Evolutionary conservation across 30 jellyfish, hydroid and myxozoan genomes (phyloP).

Genomic region (Rhopilema esculentum): DNA sequence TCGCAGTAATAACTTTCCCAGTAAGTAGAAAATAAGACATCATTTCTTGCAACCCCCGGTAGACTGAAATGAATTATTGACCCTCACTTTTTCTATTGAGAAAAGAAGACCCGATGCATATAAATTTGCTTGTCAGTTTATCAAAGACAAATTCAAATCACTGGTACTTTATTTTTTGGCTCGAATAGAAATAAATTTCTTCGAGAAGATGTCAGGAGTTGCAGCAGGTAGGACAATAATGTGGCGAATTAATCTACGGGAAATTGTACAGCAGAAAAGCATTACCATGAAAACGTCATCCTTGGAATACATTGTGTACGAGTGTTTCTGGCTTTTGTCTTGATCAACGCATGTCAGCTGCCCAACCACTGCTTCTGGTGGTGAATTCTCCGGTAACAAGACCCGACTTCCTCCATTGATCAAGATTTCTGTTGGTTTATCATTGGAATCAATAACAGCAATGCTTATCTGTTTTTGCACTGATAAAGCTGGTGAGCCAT

Average conservation of each 20-base stretch:
- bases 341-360: slow-evolving; percentile 73
- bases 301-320: slow-evolving; percentile 20
- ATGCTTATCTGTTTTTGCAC: slow-evolving; percentile 34
- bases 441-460: slow-evolving; percentile 81
- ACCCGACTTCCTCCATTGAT: slow-evolving; percentile 36
- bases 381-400: slow-evolving; percentile 69
- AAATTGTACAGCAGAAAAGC: neutral
- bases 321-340: slow-evolving; percentile 73
- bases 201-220: neutral
- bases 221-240: neutral
- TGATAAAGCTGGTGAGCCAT: slow-evolving; percentile 77
- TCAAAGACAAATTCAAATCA: neutral
- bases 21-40: no score
- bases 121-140: neutral
- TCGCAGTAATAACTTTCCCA: no score
- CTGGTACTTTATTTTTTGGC: neutral
- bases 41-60: neutral
- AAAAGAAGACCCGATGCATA: neutral
- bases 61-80: neutral
- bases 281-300: slow-evolving; percentile 30
- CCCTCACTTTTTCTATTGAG: neutral
- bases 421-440: slow-evolving; percentile 59
- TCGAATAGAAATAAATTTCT: no score
- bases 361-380: slow-evolving; percentile 70
- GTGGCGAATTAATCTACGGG: neutral